Conservation (phyloP, 2,888 invertebrate species). For the Scaptomyza reducta region DNA sequence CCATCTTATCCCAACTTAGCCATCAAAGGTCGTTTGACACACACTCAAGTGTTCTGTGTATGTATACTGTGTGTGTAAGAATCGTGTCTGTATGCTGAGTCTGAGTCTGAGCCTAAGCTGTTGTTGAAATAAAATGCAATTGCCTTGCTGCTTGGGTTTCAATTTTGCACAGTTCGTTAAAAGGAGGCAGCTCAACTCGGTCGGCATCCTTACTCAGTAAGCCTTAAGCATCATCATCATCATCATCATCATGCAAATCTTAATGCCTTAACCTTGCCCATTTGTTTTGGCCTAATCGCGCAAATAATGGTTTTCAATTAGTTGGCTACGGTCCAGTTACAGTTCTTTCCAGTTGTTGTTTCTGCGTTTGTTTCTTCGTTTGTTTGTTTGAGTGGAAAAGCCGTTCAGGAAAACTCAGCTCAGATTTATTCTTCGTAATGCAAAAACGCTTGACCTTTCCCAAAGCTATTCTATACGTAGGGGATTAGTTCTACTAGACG, state of each 20-base stretch:
- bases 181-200: slow-evolving; percentile 14
- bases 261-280: slow-evolving; percentile 72
- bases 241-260: slow-evolving; percentile 70
- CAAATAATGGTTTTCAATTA: slow-evolving; percentile 78
- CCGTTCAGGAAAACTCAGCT: slow-evolving; percentile 28
- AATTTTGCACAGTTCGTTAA: slow-evolving; percentile 66
- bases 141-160: slow-evolving; percentile 55
- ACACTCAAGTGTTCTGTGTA: slow-evolving; percentile 52
- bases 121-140: slow-evolving; percentile 71
- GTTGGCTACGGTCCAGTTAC: slow-evolving; percentile 70
- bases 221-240: slow-evolving; percentile 11
- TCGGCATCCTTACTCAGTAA: slow-evolving; percentile 13
- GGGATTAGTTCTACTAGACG: neutral
- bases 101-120: slow-evolving; percentile 41
- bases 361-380: too few species aligned
- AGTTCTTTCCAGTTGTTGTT: slow-evolving; percentile 32
- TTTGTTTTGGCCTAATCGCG: slow-evolving; percentile 75
- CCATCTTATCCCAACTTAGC: slow-evolving; percentile 56
- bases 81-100: slow-evolving; percentile 8
- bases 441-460: slow-evolving; percentile 10
- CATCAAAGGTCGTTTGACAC: slow-evolving; percentile 75
- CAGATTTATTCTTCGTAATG: neutral
- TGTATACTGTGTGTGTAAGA: neutral
- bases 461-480: neutral
- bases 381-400: slow-evolving; percentile 42